These are phyloP conservation scores for Nibea coibor DNA, from an alignment of 2,113 vertebrate species.

Conservation along the genomic window DNA sequence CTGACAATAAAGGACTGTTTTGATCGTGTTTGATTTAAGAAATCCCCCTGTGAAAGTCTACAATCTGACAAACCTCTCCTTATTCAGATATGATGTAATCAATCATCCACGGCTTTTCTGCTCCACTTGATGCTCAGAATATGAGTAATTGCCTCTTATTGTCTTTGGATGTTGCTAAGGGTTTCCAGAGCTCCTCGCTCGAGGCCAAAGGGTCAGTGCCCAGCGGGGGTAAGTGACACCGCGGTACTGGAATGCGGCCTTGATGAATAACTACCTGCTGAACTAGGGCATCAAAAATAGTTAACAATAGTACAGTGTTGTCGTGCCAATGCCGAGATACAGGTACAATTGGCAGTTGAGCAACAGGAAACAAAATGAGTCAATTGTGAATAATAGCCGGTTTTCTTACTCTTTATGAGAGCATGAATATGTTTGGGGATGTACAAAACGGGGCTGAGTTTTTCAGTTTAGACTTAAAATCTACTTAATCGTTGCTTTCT, in stretches of 20 bases:
- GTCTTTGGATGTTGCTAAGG: conserved; percentile 72
- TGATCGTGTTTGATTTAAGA: conserved; percentile 32
- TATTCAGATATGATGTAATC: conserved; percentile 64
- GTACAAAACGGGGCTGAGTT: background rate
- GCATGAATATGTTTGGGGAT: background rate
- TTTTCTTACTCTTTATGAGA: background rate
- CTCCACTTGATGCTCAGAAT: conserved; percentile 66
- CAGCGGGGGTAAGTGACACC: conserved; percentile 63
- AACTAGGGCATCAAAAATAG: conserved; percentile 41
- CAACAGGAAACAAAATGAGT: conserved; percentile 16
- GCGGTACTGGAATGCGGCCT: conserved; percentile 61
- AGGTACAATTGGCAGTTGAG: background rate
- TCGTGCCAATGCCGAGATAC: background rate
- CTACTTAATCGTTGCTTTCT: background rate
- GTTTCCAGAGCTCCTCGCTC: conserved; percentile 61
- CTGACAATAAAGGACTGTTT: conserved; percentile 24
- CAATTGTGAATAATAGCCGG: background rate
- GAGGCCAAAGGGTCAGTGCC: conserved; percentile 71
- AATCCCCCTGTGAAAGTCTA: conserved; percentile 19
- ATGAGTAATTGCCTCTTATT: conserved; percentile 77
- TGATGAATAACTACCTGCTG: conserved; percentile 60
- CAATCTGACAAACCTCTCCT: conserved; percentile 33
- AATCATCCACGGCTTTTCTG: conserved; percentile 71
- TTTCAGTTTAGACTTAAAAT: background rate
- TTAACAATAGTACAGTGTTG: conserved; percentile 28